phyloP scores from a whole-genome alignment of 2,113 vertebrate species.

The Microtus oregoni region DNA sequence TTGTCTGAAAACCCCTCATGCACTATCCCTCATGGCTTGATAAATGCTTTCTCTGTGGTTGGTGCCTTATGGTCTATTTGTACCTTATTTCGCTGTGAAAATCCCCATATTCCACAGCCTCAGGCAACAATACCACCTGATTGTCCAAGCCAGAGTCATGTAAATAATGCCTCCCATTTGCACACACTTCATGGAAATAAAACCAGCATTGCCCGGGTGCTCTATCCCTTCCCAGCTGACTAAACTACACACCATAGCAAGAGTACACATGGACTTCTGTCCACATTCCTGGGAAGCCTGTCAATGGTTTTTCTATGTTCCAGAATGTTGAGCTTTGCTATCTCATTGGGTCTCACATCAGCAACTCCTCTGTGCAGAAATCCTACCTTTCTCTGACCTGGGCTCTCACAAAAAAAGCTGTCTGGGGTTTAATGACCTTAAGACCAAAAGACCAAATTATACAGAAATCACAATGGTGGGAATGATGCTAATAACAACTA shows the following conservation, averaged over 20 bases:
- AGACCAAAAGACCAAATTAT: neutral
- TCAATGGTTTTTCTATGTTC: neutral
- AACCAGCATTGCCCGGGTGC: accelerated
- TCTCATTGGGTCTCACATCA: neutral
- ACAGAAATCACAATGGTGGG: neutral
- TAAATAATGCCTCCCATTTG: neutral
- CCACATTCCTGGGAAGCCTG: too few relatives aligned
- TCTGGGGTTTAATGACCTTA: neutral
- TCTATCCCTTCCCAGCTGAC: accelerated
- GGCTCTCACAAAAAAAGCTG: too few relatives aligned
- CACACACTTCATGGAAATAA: neutral
- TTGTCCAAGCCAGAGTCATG: neutral
- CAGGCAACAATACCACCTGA: neutral
- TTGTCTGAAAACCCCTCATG: neutral
- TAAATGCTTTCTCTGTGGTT: too few relatives aligned
- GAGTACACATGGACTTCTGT: accelerated
- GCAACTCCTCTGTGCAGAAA: neutral
- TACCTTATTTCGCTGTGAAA: neutral
- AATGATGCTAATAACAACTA: neutral
- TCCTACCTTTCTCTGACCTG: neutral
- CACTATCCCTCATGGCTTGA: neutral
- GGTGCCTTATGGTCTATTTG: neutral
- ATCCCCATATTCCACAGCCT: neutral
- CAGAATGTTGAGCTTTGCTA: neutral
- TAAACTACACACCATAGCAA: neutral